phyloP scores from a whole-genome alignment of 2,888 invertebrate species.

The Coleophora flavipennella region DNA sequence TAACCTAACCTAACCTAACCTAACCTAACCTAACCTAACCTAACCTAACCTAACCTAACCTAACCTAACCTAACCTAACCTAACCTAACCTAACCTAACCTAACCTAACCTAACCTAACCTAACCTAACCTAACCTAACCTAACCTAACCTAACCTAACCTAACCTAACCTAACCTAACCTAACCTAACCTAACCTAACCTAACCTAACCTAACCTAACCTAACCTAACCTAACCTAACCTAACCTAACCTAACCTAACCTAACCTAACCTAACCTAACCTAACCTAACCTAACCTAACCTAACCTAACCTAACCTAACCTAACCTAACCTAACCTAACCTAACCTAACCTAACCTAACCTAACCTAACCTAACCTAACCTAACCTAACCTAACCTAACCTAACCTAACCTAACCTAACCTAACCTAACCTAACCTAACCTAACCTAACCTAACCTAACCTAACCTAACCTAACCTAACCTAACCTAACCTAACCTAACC shows the following conservation, averaged over 20 bases:
- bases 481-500: conserved; percentile 11
- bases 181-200: conserved; percentile 10
- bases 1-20: conserved; percentile 17
- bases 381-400: conserved; percentile 12
- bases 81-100: conserved; percentile 13
- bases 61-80: conserved; percentile 13
- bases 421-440: conserved; percentile 11
- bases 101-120: conserved; percentile 13
- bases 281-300: conserved; percentile 10
- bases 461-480: conserved; percentile 12
- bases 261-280: conserved; percentile 10
- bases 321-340: conserved; percentile 12
- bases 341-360: conserved; percentile 12
- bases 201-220: conserved; percentile 9
- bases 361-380: conserved; percentile 12
- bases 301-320: conserved; percentile 11
- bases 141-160: conserved; percentile 13
- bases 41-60: conserved; percentile 14
- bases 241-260: conserved; percentile 9
- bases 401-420: conserved; percentile 12
- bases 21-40: conserved; percentile 15
- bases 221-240: conserved; percentile 9
- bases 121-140: conserved; percentile 14
- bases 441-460: conserved; percentile 12
- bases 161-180: conserved; percentile 11